Conservation (phyloP, 2,113 vertebrate genomes). For the Microtus montanus region DNA sequence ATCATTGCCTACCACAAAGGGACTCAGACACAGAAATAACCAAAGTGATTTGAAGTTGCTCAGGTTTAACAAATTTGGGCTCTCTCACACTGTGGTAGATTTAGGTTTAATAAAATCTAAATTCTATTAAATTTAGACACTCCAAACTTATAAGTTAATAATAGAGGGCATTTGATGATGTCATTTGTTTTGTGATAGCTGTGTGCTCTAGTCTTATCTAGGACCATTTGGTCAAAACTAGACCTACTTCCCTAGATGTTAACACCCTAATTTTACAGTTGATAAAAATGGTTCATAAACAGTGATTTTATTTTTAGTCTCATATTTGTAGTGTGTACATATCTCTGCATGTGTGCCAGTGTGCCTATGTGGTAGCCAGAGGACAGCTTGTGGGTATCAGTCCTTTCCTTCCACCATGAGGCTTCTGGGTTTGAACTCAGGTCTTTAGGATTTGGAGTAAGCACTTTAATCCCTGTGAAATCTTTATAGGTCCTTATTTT, state of each 20-base stretch:
- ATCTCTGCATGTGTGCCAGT: neutral
- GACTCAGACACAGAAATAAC: neutral
- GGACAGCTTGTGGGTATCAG: neutral
- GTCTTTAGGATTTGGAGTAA: neutral
- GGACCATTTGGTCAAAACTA: neutral
- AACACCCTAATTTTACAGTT: neutral
- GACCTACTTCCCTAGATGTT: neutral
- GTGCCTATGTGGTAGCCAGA: no score
- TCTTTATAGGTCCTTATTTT: neutral
- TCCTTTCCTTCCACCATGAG: neutral
- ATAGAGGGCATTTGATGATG: neutral
- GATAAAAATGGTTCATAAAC: conserved; percentile 10
- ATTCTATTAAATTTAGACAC: neutral
- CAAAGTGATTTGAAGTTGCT: neutral
- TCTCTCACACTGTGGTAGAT: neutral
- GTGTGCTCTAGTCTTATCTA: neutral
- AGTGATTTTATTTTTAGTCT: neutral
- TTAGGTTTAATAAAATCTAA: neutral
- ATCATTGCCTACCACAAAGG: neutral
- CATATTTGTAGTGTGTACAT: no score
- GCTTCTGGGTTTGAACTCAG: no score
- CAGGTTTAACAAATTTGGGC: neutral
- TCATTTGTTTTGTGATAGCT: neutral
- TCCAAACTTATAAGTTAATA: neutral
- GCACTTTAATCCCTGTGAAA: neutral